Percentiles rank a stretch among this genome's conserved stretches.
phyloP scores from a whole-genome alignment of 2,888 invertebrate genomes.

The Eupithecia abbreviata region DNA sequence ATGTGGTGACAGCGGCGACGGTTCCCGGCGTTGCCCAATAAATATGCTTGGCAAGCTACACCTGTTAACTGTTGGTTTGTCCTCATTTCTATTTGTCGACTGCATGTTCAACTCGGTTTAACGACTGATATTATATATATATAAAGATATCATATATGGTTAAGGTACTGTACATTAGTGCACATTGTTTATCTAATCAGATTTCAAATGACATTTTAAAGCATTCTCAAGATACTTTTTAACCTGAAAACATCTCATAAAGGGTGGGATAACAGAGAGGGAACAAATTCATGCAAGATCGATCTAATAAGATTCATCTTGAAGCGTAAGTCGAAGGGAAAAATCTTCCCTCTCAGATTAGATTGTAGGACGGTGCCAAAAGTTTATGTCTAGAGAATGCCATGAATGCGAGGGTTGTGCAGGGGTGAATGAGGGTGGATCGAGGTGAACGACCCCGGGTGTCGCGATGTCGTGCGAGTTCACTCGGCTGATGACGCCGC shows the following conservation, averaged over 20 bases:
- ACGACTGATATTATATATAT: not conserved
- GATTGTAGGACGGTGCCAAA: constrained; percentile 25
- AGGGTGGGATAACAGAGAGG: not conserved
- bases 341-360: constrained; percentile 25
- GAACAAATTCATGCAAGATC: not conserved
- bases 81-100: constrained; percentile 31
- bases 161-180: too few species aligned
- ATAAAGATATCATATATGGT: too few species aligned
- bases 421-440: constrained; percentile 54
- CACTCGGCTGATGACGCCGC: constrained; percentile 29
- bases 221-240: not conserved
- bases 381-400: constrained; percentile 44
- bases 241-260: not conserved
- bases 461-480: constrained; percentile 51
- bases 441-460: constrained; percentile 64
- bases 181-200: constrained; percentile 11
- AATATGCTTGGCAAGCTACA: constrained; percentile 34
- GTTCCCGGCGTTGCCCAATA: constrained; percentile 24
- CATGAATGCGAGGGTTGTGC: constrained; percentile 51
- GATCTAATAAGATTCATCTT: constrained; percentile 10
- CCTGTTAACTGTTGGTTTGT: constrained; percentile 30
- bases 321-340: constrained; percentile 2
- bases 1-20: constrained; percentile 10
- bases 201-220: not conserved
- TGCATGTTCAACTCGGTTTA: constrained; percentile 15